phyloP scores from a whole-genome alignment of 2,888 invertebrate species.

The Nemapogon koenigi region DNA sequence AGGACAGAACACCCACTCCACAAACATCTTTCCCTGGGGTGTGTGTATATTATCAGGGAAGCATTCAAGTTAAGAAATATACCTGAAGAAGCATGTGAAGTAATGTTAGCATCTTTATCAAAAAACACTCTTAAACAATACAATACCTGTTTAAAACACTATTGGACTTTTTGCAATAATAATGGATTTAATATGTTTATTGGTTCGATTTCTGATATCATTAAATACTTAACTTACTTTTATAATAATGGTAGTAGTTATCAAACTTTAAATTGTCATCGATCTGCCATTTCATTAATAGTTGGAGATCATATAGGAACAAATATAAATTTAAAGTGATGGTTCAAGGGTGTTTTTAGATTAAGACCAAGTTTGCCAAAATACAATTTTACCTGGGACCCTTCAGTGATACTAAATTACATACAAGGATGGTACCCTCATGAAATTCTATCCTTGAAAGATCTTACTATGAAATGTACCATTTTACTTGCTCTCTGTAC shows the following conservation, averaged over 20 bases:
- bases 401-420: not conserved
- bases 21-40: conserved; percentile 3
- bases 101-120: not conserved
- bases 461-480: conserved; percentile 1
- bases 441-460: not conserved
- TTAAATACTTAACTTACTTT: not conserved
- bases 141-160: not conserved
- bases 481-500: conserved; percentile 3
- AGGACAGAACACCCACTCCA: not conserved
- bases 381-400: conserved; percentile 4
- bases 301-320: not conserved
- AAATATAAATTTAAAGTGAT: not conserved
- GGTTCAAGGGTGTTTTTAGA: conserved; percentile 5
- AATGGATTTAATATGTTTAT: not conserved
- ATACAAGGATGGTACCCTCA: not conserved
- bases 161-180: conserved; percentile 1
- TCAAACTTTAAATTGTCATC: not conserved
- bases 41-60: conserved; percentile 1
- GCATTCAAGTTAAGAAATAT: not conserved
- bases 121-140: not conserved
- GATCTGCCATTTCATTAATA: conserved; percentile 5
- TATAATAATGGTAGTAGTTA: not conserved
- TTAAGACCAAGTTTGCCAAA: conserved; percentile 1
- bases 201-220: not conserved
- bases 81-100: not conserved